Conservation (phyloP, 2,888 invertebrate genomes). For the Bugula neritina region DNA sequence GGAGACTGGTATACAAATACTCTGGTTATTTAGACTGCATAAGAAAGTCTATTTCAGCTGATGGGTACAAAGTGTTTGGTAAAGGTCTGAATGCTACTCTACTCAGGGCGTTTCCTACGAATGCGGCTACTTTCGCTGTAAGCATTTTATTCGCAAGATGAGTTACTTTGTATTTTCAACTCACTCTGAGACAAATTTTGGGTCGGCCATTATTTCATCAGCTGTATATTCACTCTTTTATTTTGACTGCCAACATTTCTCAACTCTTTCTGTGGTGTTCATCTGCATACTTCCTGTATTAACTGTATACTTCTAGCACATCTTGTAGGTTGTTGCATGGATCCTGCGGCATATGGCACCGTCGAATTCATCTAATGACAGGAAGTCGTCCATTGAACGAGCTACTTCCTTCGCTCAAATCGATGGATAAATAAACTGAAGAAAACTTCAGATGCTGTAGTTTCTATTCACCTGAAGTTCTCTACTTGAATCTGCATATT, state of each 20-base stretch:
- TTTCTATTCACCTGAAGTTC: neutral
- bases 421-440: neutral
- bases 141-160: too few species aligned
- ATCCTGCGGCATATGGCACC: constrained; percentile 3
- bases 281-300: too few species aligned
- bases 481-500: too few species aligned
- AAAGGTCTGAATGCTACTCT: constrained; percentile 73
- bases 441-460: neutral
- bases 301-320: too few species aligned
- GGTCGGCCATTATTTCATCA: too few species aligned
- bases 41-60: constrained; percentile 62
- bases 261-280: too few species aligned
- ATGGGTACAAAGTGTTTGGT: constrained; percentile 69
- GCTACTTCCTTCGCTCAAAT: neutral
- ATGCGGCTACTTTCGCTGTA: constrained; percentile 78
- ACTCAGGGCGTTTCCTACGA: constrained; percentile 82
- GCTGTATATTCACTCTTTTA: too few species aligned
- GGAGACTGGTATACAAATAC: constrained; percentile 56
- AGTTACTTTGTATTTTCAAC: too few species aligned
- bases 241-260: too few species aligned
- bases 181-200: too few species aligned
- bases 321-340: constrained; percentile 15
- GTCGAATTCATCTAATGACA: neutral
- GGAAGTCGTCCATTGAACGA: neutral
- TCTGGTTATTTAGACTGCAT: constrained; percentile 69